Base-by-base conservation (phyloP, 2,797 vertebrate species). In the Sarcophilus harrisii region DNA sequence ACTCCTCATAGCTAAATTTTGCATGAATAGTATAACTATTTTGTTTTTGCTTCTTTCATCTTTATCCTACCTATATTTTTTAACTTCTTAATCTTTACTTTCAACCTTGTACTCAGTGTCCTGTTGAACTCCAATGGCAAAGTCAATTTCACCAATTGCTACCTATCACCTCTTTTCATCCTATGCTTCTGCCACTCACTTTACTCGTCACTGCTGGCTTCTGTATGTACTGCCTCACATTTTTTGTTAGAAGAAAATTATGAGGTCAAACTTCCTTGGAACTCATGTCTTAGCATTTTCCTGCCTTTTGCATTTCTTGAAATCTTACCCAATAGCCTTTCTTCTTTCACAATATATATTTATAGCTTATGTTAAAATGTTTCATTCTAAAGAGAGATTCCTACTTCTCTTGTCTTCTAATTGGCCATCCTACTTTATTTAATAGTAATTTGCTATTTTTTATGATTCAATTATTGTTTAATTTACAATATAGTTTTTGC, bases 61-160 rank as follows among this genome's bases (percentile, higher is more conserved):
- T 93, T 93, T 92, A 3, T 6, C 45, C 91, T 24, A 12, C 49
- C 92, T 93, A 94, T 95, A 91, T 92, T 73, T 91, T 12, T 90
- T 54, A 66, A 59, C 91, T 92, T 49, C 1, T 38, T 57, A 58
- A 92, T 94, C 95, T 95, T 54, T 81, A 95, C 96, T 95, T 91
- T 95, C 59, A 91, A 90, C 58, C 30, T 90, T 18, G 66, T 5
- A n/a, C 13, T n/a, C 4, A 24, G 32, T 21, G 14, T 54, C 58
- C 92, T 4, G 66, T 91, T 93, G 92, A 59, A 91, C 58, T 5
- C 30, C 10, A 21, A 11, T 32, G 14, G 29, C 24, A 16, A 24
- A n/a, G 24, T 62, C 57, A 81, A 57, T 87, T 66, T n/a, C 57
- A 94, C 93, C 49, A 21, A 91, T 0, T 0, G 52, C 30, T 96